Percentiles rank a stretch among this genome's conserved stretches.
Evolutionary conservation across 92 coral and sea anemone genomes (phyloP).

Genomic region (Paramuricea clavata): DNA sequence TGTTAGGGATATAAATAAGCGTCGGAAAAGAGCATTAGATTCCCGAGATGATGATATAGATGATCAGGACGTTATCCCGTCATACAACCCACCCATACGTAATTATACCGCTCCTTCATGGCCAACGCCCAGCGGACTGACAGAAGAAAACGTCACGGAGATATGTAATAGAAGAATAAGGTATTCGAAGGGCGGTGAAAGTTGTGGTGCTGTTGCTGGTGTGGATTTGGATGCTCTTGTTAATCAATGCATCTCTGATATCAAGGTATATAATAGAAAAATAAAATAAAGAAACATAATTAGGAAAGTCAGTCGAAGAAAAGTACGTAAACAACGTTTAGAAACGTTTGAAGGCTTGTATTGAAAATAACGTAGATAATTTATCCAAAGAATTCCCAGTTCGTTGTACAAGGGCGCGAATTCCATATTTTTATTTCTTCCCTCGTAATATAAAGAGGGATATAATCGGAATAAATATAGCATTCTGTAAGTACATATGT

Average conservation of each 20-base stretch:
- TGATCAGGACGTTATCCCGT: constrained; percentile 29
- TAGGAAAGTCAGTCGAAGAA: too few relatives aligned
- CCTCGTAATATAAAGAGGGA: too few relatives aligned
- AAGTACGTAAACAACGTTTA: too few relatives aligned
- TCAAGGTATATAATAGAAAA: background rate
- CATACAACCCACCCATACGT: background rate
- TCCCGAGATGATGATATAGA: constrained; percentile 14
- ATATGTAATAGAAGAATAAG: constrained; percentile 12
- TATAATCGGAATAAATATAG: too few relatives aligned
- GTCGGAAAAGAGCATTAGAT: background rate
- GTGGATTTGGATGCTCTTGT: constrained; percentile 18
- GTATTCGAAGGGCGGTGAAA: constrained; percentile 16
- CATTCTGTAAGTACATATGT: too few relatives aligned
- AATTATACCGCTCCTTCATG: background rate
- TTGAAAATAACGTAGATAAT: too few relatives aligned
- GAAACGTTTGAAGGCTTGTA: too few relatives aligned
- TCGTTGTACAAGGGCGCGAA: too few relatives aligned
- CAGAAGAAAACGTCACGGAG: background rate
- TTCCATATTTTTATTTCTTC: too few relatives aligned
- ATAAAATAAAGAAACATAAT: too few relatives aligned
- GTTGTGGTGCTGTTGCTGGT: constrained; percentile 21
- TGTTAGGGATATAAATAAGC: background rate
- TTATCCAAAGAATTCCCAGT: too few relatives aligned
- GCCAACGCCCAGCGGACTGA: constrained; percentile 41
- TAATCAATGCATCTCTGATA: constrained; percentile 17